These are phyloP conservation scores for Oegoconia quadripuncta DNA, from an alignment of 2,888 invertebrate species.

Conservation along the genomic window DNA sequence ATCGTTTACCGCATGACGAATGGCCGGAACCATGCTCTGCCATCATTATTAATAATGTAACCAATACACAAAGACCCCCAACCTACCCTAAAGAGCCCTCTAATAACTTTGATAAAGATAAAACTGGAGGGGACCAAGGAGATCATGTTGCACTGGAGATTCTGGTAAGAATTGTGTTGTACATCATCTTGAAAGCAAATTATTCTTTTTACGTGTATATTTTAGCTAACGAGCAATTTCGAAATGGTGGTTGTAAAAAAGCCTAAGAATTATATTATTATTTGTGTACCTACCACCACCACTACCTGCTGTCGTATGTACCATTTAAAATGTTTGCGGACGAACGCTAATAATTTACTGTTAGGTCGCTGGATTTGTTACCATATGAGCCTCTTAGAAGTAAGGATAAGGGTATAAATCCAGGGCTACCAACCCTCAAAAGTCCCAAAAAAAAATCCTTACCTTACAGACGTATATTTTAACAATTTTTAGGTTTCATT, in stretches of 20 bases:
- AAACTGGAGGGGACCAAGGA: constrained; percentile 12
- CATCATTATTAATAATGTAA: constrained; percentile 60
- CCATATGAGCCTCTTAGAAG: no score
- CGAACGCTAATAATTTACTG: no score
- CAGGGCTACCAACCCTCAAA: no score
- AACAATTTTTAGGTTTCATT: no score
- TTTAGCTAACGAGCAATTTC: constrained; percentile 26
- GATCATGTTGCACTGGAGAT: constrained; percentile 36
- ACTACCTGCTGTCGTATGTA: no score
- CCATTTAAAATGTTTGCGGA: no score
- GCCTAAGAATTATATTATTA: no score
- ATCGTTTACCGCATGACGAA: constrained; percentile 62
- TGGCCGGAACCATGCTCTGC: constrained; percentile 39
- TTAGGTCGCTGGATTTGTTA: no score
- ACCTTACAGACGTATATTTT: no score
- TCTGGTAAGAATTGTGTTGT: constrained; percentile 53
- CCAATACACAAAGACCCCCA: constrained; percentile 37
- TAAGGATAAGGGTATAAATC: no score
- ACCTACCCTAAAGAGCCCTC: neutral
- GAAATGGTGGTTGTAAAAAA: neutral
- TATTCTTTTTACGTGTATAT: constrained; percentile 42
- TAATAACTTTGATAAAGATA: neutral
- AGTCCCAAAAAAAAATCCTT: no score
- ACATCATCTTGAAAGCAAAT: constrained; percentile 56
- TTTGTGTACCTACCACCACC: no score